Evolutionary conservation across 2,797 vertebrate genomes (phyloP), one percentile per base, ranked within the genome.

Genomic region (Siniperca scherzeri): DNA sequence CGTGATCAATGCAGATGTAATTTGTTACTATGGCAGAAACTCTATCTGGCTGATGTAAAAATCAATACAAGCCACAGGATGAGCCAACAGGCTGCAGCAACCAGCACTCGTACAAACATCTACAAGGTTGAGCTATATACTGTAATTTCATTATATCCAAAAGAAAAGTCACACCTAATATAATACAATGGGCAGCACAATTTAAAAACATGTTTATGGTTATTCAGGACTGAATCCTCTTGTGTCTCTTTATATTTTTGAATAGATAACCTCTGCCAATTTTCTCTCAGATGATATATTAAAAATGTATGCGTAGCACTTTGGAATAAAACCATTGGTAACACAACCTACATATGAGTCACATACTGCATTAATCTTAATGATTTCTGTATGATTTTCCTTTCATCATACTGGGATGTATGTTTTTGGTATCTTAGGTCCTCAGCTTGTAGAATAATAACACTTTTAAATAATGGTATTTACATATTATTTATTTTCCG

Each of bases 1-100:
- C 68, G 80, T 72, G 87, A 87, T 91, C 86, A 87, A 87, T 90
- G 68, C 80, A 87, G 85, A 89, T 89, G 77, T 88, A 89, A 90
- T 88, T 89, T 86, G 83, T 90, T 91, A 89, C 81, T 68, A 74
- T 74, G 82, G 82, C 78, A 89, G 91, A 92, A 90, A 92, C 76
- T 81, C 89, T 81, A 70, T 83, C 84, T 73, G 70, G 77, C 70
- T 80, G 74, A 87, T 22, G 44, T 67, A 64, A 83, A 93, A 89
- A 94, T 93, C 80, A 88, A 93, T 92, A 66, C 7, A 66, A 42
- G 36, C 1, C 73, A 80, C 16, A 25, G 60, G 73, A 85, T 14
- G 40, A 80, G 69, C 81, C 42, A 77, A 79, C 70, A 74, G 70
- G 55, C 84, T 75, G 70, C 74, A 75, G 68, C 66, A 76, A 59